These are phyloP conservation scores for Heliconius hewitsoni DNA, from an alignment of 1,140 invertebrate genomes.

Conservation along the genomic window DNA sequence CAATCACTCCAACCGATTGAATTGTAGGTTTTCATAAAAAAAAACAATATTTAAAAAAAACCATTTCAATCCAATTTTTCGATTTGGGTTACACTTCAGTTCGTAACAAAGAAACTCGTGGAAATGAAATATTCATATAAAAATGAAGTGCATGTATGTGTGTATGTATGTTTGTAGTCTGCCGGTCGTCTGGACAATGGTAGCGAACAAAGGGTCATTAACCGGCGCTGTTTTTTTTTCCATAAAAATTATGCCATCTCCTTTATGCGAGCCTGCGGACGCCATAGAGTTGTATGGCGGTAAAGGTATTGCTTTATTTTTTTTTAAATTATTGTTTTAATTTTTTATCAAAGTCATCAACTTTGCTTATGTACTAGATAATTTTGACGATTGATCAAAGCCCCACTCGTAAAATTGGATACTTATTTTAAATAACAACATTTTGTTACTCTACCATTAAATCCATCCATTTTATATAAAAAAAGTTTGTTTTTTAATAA, in stretches of 20 bases:
- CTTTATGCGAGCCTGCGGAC: constrained; percentile 15
- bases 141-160: constrained; percentile 9
- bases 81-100: constrained; percentile 8
- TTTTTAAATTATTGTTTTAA: too few species aligned
- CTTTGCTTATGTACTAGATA: too few species aligned
- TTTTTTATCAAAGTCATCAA: too few species aligned
- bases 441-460: too few species aligned
- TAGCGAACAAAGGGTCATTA: constrained; percentile 46
- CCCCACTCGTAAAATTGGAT: too few species aligned
- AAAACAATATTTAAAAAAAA: constrained; percentile 6
- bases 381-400: too few species aligned
- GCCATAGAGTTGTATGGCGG: neutral
- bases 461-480: too few species aligned
- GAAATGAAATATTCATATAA: constrained; percentile 7
- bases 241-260: constrained; percentile 21
- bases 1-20: neutral
- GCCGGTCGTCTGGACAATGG: constrained; percentile 38
- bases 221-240: constrained; percentile 37
- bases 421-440: too few species aligned
- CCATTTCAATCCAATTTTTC: constrained; percentile 7
- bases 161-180: constrained; percentile 33
- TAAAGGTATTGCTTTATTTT: neutral
- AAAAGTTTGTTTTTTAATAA: too few species aligned
- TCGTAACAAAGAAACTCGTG: constrained; percentile 7
- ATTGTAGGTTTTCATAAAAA: neutral